Base-by-base conservation (phyloP, 2,888 invertebrate species). In the Hydrotaea diabolus region DNA sequence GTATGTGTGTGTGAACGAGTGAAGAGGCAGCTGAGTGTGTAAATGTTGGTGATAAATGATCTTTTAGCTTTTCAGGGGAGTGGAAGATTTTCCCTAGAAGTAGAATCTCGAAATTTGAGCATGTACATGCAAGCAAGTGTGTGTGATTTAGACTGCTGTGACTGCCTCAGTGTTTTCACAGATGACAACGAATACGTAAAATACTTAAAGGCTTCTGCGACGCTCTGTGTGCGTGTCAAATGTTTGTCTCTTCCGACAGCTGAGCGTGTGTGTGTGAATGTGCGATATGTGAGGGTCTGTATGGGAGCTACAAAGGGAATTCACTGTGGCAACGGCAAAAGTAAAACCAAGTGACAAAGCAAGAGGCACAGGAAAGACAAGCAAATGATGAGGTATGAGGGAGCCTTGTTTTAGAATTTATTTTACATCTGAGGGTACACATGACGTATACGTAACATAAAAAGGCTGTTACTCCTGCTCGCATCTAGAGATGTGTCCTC, bases 351-450 rank as follows among this genome's bases (percentile, higher is more conserved):
- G n/a, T 49, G n/a, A 4, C 49, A 49, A n/a, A 4, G 49, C 49
- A 49, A n/a, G 43, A 43, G 13, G n/a, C 13, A 13, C 43, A 43
- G n/a, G 49, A 15, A n/a, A 49, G 49, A n/a, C 2, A 49, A 49
- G 49, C 3, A 49, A 49, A n/a, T n/a, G 49, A n/a, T 49, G 49
- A n/a, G 49, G 3, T 31, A 31, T 31, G n/a, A 49, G 49, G 49
- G 59, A 21, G 55, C n/a, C 36, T 66, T 69, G 36, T 36, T 75
- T 75, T 23, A 26, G 53, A 62, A 80, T 80, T 80, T 75, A 80
- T 80, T 75, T 71, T 71, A 71, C 75, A 49, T 76, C 46, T 75
- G 80, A 75, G 80, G 75, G 64, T 80, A 57, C 57, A 57, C 80
- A 69, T 69, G 59, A 75, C 49, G 80, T 80, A 80, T 75, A 66